phyloP scores from a whole-genome alignment of 1,140 invertebrate species.

The Drosophila pseudoananassae region DNA sequence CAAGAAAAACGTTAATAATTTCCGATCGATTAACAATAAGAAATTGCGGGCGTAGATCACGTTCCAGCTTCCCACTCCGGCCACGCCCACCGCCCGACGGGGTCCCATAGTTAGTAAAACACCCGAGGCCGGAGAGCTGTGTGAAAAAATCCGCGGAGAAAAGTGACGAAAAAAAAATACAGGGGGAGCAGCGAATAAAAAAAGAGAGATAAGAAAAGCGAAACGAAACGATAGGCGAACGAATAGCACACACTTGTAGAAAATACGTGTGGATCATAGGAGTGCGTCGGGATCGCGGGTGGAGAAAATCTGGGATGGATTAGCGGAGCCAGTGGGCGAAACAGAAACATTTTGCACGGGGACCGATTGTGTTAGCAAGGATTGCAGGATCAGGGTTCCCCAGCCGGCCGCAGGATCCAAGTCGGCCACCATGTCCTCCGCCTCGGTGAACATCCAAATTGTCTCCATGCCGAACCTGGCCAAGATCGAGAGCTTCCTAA shows the following conservation, averaged over 20 bases:
- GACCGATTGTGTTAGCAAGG: background rate
- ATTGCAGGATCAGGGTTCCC: slow-evolving; percentile 2
- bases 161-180: slow-evolving; percentile 30
- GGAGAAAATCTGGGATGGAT: slow-evolving; percentile 33
- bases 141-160: slow-evolving; percentile 6
- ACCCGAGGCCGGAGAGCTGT: background rate
- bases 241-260: slow-evolving; percentile 19
- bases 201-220: slow-evolving; percentile 42
- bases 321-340: slow-evolving; percentile 1
- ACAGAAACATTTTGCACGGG: background rate
- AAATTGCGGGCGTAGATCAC: slow-evolving; percentile 33
- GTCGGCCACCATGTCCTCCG: slow-evolving; percentile 58
- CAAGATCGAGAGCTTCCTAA: slow-evolving; percentile 93
- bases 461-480: slow-evolving; percentile 89
- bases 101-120: slow-evolving; percentile 11
- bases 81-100: slow-evolving; percentile 17
- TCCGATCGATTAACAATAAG: slow-evolving; percentile 39
- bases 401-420: slow-evolving; percentile 7
- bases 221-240: slow-evolving; percentile 6
- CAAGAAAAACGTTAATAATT: slow-evolving; percentile 31
- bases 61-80: background rate
- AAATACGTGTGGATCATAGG: slow-evolving; percentile 5
- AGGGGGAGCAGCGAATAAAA: slow-evolving; percentile 26
- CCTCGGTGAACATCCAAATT: slow-evolving; percentile 87
- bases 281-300: background rate